These are phyloP conservation scores for Seriola dumerili DNA, from an alignment of 2,113 vertebrate species.

Conservation along the genomic window DNA sequence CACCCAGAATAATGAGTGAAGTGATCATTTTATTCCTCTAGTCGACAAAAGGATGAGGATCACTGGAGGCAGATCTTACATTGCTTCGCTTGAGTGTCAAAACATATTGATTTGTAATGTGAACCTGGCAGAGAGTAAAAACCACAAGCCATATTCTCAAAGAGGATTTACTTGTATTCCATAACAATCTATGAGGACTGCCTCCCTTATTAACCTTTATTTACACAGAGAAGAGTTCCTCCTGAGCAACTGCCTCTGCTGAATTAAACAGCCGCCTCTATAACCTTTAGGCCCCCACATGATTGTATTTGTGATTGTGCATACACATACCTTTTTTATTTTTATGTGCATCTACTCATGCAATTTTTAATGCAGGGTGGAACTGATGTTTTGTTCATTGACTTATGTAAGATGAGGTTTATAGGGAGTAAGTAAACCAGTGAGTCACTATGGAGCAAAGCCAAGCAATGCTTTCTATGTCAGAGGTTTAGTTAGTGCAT, in stretches of 20 bases:
- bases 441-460: conserved; percentile 24
- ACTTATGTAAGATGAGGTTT: conserved; percentile 35
- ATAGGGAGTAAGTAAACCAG: conserved; percentile 23
- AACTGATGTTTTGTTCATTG: conserved; percentile 17
- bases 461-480: conserved; percentile 20
- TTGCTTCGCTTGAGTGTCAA: conserved; percentile 66
- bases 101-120: conserved; percentile 76
- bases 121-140: conserved; percentile 48
- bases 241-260: not conserved
- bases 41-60: conserved; percentile 49
- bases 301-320: conserved; percentile 11
- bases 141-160: conserved; percentile 57
- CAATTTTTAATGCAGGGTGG: not conserved
- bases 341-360: not conserved
- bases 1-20: conserved; percentile 33
- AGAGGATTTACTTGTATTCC: conserved; percentile 57
- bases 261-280: not conserved
- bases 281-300: conserved; percentile 32
- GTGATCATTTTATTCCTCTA: conserved; percentile 13
- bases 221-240: conserved; percentile 38
- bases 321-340: not conserved
- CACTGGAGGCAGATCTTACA: conserved; percentile 45
- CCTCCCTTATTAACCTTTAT: conserved; percentile 59
- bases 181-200: conserved; percentile 39
- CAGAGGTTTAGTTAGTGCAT: conserved; percentile 4